A percentile compares a stretch with the other conserved stretches of the same genome.
Conservation (phyloP, 2,888 invertebrate species). For the Cephus runcator region DNA sequence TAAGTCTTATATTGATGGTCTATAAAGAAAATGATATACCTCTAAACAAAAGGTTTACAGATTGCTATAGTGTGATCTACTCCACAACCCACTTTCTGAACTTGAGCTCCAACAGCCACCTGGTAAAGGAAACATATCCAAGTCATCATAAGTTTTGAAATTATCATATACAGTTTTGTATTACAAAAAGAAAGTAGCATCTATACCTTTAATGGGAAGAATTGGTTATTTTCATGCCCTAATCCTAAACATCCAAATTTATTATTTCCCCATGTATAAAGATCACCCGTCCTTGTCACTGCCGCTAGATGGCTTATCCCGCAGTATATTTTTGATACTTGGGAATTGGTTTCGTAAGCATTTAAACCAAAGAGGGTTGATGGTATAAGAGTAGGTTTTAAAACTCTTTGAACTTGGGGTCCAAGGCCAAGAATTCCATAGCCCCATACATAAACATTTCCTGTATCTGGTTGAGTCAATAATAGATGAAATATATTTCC, state of each 20-base stretch:
- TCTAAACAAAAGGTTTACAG: conserved; percentile 77
- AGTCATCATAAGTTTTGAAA: background rate
- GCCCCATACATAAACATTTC: conserved; percentile 93
- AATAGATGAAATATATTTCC: conserved; percentile 23
- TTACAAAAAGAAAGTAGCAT: background rate
- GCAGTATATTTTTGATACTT: conserved; percentile 75
- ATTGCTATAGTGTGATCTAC: conserved; percentile 87
- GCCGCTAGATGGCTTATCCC: conserved; percentile 85
- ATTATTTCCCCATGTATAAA: conserved; percentile 95
- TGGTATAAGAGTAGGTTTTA: conserved; percentile 79
- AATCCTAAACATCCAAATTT: conserved; percentile 85
- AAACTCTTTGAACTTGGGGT: conserved; percentile 76
- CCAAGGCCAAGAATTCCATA: conserved; percentile 92
- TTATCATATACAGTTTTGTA: background rate
- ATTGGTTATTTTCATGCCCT: conserved; percentile 83
- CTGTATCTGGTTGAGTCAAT: conserved; percentile 71
- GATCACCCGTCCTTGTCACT: conserved; percentile 82
- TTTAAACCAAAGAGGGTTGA: conserved; percentile 86
- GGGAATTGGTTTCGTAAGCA: conserved; percentile 78
- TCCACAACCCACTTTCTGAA: conserved; percentile 80
- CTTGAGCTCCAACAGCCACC: conserved; percentile 81
- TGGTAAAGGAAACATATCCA: conserved; percentile 38
- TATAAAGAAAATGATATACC: background rate
- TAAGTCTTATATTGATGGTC: background rate
- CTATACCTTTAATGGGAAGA: conserved; percentile 83